These are phyloP conservation scores for Aspidiotus rigidus DNA, from an alignment of 2,888 invertebrate species.

Conservation along the genomic window DNA sequence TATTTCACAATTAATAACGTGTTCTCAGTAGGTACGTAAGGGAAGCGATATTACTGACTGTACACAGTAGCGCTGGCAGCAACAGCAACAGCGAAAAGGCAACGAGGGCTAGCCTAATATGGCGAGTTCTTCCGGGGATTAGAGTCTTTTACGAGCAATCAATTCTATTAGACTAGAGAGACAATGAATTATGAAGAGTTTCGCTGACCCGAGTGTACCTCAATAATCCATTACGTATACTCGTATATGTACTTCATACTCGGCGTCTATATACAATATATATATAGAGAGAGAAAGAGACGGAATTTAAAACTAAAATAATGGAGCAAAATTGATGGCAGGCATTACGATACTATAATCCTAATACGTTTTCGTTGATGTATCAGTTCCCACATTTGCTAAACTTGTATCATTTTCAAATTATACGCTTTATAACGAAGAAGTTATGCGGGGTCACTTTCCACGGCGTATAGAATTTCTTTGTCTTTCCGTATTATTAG, in stretches of 20 bases:
- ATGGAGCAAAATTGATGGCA: slow-evolving; percentile 27
- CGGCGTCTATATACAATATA: too few relatives aligned
- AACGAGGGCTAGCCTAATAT: slow-evolving; percentile 1
- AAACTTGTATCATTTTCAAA: background rate
- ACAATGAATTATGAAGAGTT: slow-evolving; percentile 31
- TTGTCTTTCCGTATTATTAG: too few relatives aligned
- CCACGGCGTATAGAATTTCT: too few relatives aligned
- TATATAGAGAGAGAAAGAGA: too few relatives aligned
- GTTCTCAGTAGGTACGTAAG: too few relatives aligned
- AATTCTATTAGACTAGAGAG: slow-evolving; percentile 23
- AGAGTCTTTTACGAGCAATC: slow-evolving; percentile 29
- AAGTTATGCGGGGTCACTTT: too few relatives aligned
- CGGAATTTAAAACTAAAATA: slow-evolving; percentile 20
- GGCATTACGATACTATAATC: slow-evolving; percentile 28
- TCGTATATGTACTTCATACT: too few relatives aligned
- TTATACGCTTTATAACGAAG: too few relatives aligned
- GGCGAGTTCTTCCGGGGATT: slow-evolving; percentile 24
- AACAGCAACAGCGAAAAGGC: background rate
- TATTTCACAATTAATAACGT: slow-evolving; percentile 28
- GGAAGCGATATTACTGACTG: too few relatives aligned
- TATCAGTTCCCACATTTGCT: slow-evolving; percentile 15
- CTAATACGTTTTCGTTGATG: slow-evolving; percentile 28
- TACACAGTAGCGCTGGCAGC: too few relatives aligned
- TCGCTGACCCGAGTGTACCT: slow-evolving; percentile 30
- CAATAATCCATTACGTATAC: slow-evolving; percentile 29